Percentiles rank a stretch among this genome's conserved stretches.
Evolutionary conservation across 1,140 invertebrate species (phyloP).

Genomic region (Philotrypesis tridentata): DNA sequence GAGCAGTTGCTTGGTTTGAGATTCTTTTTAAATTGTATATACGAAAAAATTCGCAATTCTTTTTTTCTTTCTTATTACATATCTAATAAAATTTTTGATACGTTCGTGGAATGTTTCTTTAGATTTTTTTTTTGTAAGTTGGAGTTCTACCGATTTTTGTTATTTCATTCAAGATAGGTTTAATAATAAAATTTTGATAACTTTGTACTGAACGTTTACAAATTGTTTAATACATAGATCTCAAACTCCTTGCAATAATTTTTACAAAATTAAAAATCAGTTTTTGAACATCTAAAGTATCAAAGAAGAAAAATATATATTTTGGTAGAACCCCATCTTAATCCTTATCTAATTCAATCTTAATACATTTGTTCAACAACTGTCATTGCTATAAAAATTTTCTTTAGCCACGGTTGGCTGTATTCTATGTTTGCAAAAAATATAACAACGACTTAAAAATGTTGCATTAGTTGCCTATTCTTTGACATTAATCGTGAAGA

Average conservation of each 20-base stretch:
- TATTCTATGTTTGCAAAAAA: neutral
- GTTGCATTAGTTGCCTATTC: neutral
- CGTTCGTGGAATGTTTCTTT: constrained; percentile 12
- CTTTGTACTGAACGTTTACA: too few species aligned
- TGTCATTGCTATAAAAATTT: neutral
- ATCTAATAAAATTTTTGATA: neutral
- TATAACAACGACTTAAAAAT: too few species aligned
- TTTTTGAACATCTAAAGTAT: too few species aligned
- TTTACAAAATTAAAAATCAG: too few species aligned
- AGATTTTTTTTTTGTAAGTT: neutral
- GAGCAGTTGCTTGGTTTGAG: neutral
- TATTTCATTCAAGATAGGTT: too few species aligned
- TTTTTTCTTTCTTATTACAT: neutral
- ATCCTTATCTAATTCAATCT: too few species aligned
- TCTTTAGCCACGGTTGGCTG: neutral
- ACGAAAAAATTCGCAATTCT: neutral
- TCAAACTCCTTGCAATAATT: too few species aligned
- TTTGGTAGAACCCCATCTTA: too few species aligned
- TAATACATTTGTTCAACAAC: neutral
- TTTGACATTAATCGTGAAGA: neutral
- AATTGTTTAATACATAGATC: too few species aligned
- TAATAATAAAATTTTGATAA: too few species aligned
- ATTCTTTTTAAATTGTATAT: neutral
- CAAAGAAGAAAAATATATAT: too few species aligned
- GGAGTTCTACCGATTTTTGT: neutral